A percentile compares a stretch with the other conserved stretches of the same genome.
Evolutionary conservation across 2,888 invertebrate genomes (phyloP).

Genomic region (Brachypalpus laphriformis): DNA sequence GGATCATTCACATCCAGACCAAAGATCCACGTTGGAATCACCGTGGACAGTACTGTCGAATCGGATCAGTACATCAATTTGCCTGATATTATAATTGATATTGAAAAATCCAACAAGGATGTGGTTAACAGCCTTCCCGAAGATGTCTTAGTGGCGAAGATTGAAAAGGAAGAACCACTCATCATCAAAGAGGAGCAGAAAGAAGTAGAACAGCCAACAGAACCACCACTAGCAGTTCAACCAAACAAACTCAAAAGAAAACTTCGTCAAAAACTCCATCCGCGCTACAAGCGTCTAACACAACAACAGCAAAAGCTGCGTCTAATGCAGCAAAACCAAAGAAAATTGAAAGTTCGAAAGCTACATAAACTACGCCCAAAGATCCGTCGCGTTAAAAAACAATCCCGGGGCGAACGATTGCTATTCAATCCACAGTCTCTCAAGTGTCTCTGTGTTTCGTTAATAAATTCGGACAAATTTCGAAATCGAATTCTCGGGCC

Average conservation of each 20-base stretch:
- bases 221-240: background rate
- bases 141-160: constrained; percentile 16
- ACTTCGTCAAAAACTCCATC: constrained; percentile 20
- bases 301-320: constrained; percentile 8
- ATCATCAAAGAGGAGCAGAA: constrained; percentile 48
- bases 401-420: background rate
- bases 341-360: constrained; percentile 43
- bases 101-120: constrained; percentile 79
- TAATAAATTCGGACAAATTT: constrained; percentile 77
- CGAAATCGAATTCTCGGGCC: constrained; percentile 69
- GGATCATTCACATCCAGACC: constrained; percentile 73
- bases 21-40: constrained; percentile 77
- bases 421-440: constrained; percentile 76
- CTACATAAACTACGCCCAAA: constrained; percentile 6
- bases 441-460: constrained; percentile 76
- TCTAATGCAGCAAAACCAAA: constrained; percentile 35
- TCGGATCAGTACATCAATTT: constrained; percentile 79
- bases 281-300: background rate
- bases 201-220: background rate
- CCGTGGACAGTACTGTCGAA: constrained; percentile 76
- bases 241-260: constrained; percentile 20
- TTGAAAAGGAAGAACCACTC: constrained; percentile 44
- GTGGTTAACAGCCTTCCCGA: constrained; percentile 40
- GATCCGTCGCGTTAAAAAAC: constrained; percentile 37
- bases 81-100: constrained; percentile 82